Conservation (phyloP, 2,797 vertebrate genomes). For the Coluber constrictor region DNA sequence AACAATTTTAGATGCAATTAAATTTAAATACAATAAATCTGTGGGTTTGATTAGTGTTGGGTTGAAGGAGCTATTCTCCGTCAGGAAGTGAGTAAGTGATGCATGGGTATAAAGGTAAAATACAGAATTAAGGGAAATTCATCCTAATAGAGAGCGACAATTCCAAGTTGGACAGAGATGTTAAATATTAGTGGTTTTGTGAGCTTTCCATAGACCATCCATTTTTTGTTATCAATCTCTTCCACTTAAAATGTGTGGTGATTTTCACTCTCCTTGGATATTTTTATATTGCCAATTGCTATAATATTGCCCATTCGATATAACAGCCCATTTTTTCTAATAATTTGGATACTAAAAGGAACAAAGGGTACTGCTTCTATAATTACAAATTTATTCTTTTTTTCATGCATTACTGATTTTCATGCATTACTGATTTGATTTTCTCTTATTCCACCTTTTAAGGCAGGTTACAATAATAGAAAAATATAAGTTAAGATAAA, state of each 20-base stretch:
- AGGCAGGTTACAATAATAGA: not conserved
- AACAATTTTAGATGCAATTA: constrained; percentile 20
- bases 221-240: not conserved
- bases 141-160: constrained; percentile 44
- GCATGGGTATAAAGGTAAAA: constrained; percentile 52
- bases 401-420: not conserved
- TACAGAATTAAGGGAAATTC: constrained; percentile 45
- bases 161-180: constrained; percentile 38
- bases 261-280: constrained; percentile 1
- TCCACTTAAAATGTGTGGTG: not conserved
- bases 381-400: not conserved
- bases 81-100: constrained; percentile 56
- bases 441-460: not conserved
- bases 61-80: constrained; percentile 47
- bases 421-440: not conserved
- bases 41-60: constrained; percentile 33
- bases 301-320: not conserved
- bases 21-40: constrained; percentile 49
- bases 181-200: constrained; percentile 42
- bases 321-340: not conserved
- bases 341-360: not conserved
- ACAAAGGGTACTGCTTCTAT: not conserved
- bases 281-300: not conserved
- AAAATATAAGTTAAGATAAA: not conserved
- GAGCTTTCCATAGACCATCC: constrained; percentile 24